Conservation (phyloP, 1,140 invertebrate genomes). For the Himalopsyche phryganea region DNA sequence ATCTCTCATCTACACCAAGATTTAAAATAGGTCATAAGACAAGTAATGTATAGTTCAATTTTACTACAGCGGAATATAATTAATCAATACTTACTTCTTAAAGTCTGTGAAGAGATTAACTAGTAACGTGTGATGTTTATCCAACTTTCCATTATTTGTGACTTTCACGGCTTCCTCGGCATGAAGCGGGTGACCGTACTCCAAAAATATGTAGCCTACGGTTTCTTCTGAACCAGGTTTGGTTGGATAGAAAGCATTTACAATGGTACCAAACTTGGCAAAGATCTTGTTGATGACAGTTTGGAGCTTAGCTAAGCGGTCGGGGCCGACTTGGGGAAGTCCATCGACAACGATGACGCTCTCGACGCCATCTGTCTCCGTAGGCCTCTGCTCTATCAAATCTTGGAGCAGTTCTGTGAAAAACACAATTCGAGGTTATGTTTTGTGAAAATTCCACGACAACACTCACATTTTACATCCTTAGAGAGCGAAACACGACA, state of each 20-base stretch:
- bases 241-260: slow-evolving; percentile 87
- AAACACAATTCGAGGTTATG: slow-evolving; percentile 2
- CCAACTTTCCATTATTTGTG: slow-evolving; percentile 91
- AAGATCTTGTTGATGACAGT: slow-evolving; percentile 91
- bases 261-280: slow-evolving; percentile 85
- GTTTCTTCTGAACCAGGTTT: slow-evolving; percentile 76
- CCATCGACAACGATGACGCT: slow-evolving; percentile 95
- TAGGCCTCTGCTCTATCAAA: slow-evolving; percentile 80
- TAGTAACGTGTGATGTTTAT: slow-evolving; percentile 93
- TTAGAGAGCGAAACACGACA: no score
- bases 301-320: slow-evolving; percentile 89
- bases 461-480: no score
- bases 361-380: slow-evolving; percentile 93
- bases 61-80: no score
- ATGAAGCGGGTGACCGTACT: slow-evolving; percentile 77
- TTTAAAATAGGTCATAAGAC: no score
- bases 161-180: slow-evolving; percentile 84
- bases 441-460: no score
- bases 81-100: slow-evolving; percentile 67
- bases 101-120: slow-evolving; percentile 97
- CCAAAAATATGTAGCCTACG: slow-evolving; percentile 93
- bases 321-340: slow-evolving; percentile 89
- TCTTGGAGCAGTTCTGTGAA: slow-evolving; percentile 85
- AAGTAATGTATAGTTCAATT: no score
- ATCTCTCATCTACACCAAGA: no score